Conservation (phyloP, 2,113 vertebrate species). For the Carassius auratus region DNA sequence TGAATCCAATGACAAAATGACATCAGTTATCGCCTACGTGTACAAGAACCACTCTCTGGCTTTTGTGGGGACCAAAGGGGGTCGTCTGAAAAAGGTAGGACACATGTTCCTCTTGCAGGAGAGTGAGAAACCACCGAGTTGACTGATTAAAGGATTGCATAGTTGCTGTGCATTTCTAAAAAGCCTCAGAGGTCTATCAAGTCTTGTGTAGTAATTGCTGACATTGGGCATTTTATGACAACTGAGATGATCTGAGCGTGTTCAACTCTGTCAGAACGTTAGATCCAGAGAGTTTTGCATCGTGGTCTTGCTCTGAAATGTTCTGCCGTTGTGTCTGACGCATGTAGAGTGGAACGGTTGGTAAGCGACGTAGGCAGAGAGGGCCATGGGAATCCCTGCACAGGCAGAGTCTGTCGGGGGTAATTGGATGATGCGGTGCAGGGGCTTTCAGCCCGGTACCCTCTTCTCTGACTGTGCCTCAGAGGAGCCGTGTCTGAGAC, state of each 20-base stretch:
- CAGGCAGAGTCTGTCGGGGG: conserved; percentile 47
- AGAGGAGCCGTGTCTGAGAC: conserved; percentile 66
- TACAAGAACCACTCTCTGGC: conserved; percentile 99
- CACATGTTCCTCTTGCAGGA: not conserved
- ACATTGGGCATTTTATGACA: not conserved
- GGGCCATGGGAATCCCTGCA: conserved; percentile 34
- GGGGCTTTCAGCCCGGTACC: conserved; percentile 60
- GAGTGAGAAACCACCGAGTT: not conserved
- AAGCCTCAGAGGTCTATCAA: not conserved
- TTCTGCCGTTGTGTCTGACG: not conserved
- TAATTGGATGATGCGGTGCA: conserved; percentile 73
- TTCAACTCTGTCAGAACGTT: conserved; percentile 1
- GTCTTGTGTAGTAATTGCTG: conserved; percentile 18
- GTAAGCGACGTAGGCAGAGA: conserved; percentile 7
- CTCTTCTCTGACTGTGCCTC: conserved; percentile 47
- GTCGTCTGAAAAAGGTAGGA: conserved; percentile 96
- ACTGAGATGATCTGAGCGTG: not conserved
- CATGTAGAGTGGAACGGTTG: conserved; percentile 10
- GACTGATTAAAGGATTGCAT: not conserved
- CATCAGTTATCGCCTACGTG: conserved; percentile 93
- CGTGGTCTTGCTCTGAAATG: not conserved
- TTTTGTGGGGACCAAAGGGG: conserved; percentile 94
- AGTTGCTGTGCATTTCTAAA: not conserved
- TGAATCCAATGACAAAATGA: conserved; percentile 92
- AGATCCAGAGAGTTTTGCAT: not conserved